A percentile compares a stretch with the other conserved stretches of the same genome.
Conservation (phyloP, 2,888 invertebrate genomes). For the Lasioglossum vierecki region DNA sequence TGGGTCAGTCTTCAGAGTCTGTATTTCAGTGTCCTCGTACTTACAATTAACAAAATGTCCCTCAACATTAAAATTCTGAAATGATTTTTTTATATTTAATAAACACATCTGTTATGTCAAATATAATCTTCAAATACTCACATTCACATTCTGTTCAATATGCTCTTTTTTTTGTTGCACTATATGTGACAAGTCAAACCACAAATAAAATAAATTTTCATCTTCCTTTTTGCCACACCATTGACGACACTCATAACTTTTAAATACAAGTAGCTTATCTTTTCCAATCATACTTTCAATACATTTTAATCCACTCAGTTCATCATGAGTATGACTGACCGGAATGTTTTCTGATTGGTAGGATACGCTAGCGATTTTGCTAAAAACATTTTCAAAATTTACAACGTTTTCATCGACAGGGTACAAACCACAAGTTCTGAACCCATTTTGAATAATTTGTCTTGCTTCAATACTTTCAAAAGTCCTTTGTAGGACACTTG, state of each 20-base stretch:
- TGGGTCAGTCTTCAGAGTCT: no score
- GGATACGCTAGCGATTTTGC: background rate
- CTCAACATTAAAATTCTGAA: background rate
- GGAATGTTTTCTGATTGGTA: background rate
- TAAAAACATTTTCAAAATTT: background rate
- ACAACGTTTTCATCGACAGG: background rate
- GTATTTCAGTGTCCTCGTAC: background rate
- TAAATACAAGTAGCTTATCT: background rate
- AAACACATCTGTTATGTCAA: background rate
- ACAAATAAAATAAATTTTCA: background rate
- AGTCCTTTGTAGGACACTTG: background rate
- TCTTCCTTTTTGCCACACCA: slow-evolving; percentile 1
- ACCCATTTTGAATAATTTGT: background rate
- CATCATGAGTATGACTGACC: background rate
- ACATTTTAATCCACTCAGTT: background rate
- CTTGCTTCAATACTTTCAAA: background rate
- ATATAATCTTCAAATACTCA: background rate
- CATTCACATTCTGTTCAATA: slow-evolving; percentile 1
- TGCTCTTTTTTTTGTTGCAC: background rate
- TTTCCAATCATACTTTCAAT: background rate
- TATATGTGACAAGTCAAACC: background rate
- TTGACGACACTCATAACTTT: background rate
- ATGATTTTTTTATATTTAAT: background rate
- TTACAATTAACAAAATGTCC: background rate
- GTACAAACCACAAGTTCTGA: background rate